Evolutionary conservation across 1,140 invertebrate species (phyloP).

Genomic region (Pollicipes pollicipes): DNA sequence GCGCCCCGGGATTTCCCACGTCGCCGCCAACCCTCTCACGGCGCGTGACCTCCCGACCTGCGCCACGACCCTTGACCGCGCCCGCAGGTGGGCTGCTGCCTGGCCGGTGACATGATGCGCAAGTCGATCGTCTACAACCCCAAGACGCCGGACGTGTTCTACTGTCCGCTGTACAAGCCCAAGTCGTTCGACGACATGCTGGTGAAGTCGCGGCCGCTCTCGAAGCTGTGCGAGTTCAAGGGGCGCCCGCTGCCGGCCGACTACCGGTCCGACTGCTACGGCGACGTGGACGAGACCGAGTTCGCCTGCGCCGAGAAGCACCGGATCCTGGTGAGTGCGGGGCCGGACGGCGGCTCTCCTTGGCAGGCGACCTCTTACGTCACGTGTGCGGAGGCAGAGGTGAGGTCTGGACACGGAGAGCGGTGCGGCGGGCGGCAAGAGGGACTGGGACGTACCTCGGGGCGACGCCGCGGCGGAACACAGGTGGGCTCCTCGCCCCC

Average conservation of each 20-base stretch:
- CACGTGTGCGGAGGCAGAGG: too few species aligned
- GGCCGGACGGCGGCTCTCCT: too few species aligned
- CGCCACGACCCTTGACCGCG: neutral
- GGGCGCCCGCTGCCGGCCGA: constrained; percentile 43
- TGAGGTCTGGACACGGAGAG: too few species aligned
- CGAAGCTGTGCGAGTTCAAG: constrained; percentile 55
- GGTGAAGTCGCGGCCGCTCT: constrained; percentile 43
- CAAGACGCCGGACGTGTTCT: constrained; percentile 64
- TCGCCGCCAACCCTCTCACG: too few species aligned
- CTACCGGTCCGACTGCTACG: constrained; percentile 62
- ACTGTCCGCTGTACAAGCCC: constrained; percentile 58
- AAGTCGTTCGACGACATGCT: constrained; percentile 30
- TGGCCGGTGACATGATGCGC: constrained; percentile 50
- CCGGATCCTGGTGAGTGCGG: constrained; percentile 46
- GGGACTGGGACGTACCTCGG: too few species aligned
- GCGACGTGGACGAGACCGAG: constrained; percentile 58
- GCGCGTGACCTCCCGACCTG: too few species aligned
- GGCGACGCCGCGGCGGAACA: too few species aligned
- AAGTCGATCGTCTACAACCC: constrained; percentile 67
- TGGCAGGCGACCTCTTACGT: too few species aligned
- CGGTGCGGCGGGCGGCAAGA: too few species aligned
- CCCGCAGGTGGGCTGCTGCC: constrained; percentile 15
- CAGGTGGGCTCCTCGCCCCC: too few species aligned
- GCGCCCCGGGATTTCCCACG: too few species aligned
- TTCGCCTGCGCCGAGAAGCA: constrained; percentile 67